Base-by-base conservation (phyloP, 2,888 invertebrate genomes). In the Gonocerus acuteangulatus region DNA sequence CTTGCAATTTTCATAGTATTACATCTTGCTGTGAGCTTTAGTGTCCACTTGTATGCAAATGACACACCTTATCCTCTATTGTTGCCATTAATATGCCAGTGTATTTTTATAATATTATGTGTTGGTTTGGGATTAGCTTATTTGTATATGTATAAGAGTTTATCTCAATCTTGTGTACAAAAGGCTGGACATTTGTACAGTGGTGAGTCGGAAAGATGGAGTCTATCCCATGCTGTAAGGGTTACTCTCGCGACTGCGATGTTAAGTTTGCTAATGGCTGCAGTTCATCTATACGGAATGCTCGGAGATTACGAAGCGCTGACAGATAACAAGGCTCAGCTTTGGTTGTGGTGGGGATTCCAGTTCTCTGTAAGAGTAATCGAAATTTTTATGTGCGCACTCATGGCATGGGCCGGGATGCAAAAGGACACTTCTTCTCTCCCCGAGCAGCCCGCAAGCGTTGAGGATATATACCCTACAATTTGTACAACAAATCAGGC, bases 311-410 rank as follows among this genome's bases (percentile, higher is more conserved):
- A 72, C 66, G 75, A 74, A 69, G 69, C 76, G 69, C 65, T 67
- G 1, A 72, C 71, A 2, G 72, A 72, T n/a, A 72, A 72, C 7
- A 71, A 72, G 21, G 77, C 78, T 0, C 74, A 77, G 63, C 76
- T 79, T 65, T 95, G 95, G 95, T 79, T 92, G 2, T 87, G 93
- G 78, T 94, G 92, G 91, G 87, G 89, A 18, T 93, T 89, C 76
- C 91, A 94, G 72, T 85, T 91, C 71, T 86, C 87, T 0, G 81
- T 92, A 56, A 81, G 94, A 22, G 78, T 92, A 4, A 81, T 92
- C 57, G 95, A 95, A 75, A 83, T 94, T 48, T 83, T 86, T n/a
- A 87, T 94, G 70, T 89, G 93, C 69, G 85, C 87, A 2, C 78
- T 91, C 59, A 79, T 92, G 68, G 87, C 88, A 0, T 93, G 91